A percentile compares a stretch with the other conserved stretches of the same genome.
Conservation (phyloP, 2,888 invertebrate species). For the Andrena haemorrhoa region DNA sequence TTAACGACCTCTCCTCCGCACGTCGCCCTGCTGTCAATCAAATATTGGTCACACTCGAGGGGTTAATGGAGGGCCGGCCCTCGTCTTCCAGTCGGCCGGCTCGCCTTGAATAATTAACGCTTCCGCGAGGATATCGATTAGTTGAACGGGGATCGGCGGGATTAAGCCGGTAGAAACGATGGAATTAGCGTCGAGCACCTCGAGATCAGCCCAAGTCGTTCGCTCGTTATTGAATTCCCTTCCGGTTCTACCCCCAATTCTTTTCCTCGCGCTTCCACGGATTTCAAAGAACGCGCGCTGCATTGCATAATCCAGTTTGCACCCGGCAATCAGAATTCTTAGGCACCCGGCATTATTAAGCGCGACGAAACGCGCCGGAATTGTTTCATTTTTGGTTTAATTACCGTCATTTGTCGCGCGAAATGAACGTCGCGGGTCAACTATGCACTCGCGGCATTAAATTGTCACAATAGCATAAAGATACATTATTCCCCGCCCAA, state of each 20-base stretch:
- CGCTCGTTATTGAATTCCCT: conserved; percentile 8
- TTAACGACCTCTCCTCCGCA: conserved; percentile 39
- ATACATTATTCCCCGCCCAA: conserved; percentile 27
- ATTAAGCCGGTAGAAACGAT: background rate
- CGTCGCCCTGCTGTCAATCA: conserved; percentile 29
- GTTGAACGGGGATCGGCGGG: background rate
- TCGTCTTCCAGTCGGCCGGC: background rate
- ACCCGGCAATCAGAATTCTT: too few species aligned
- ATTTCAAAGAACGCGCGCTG: too few species aligned
- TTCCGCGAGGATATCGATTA: background rate
- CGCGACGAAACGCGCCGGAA: too few species aligned
- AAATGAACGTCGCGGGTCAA: conserved; percentile 9
- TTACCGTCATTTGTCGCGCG: conserved; percentile 21
- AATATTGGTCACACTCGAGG: conserved; percentile 10
- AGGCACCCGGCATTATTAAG: too few species aligned
- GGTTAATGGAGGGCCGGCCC: background rate
- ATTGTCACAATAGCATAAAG: conserved; percentile 26
- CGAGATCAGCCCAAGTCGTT: background rate
- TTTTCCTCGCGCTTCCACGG: too few species aligned
- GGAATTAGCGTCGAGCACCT: background rate
- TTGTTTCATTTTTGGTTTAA: conserved; percentile 21
- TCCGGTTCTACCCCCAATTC: background rate
- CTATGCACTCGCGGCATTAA: conserved; percentile 12
- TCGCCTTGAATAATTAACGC: conserved; percentile 10
- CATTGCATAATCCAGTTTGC: too few species aligned